These are phyloP conservation scores for Ailurus styani DNA, from an alignment of 2,113 vertebrate genomes.

Conservation along the genomic window DNA sequence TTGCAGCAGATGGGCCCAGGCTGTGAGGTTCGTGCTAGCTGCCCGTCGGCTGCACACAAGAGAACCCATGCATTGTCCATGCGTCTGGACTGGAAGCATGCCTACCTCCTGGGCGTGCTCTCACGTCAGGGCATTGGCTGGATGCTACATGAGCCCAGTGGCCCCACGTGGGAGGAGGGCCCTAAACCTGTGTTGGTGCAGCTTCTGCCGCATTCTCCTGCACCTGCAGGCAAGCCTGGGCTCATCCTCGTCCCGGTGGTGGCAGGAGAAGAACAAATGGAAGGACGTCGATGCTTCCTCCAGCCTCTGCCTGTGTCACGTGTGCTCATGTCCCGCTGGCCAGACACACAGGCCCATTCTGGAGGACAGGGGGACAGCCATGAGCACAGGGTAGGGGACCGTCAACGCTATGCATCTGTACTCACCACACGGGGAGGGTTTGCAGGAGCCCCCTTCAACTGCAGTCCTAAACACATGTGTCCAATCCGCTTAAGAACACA, in stretches of 20 bases:
- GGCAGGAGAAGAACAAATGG: not conserved
- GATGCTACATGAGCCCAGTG: not conserved
- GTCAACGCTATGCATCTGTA: fast-evolving
- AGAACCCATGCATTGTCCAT: not conserved
- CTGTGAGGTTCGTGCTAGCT: not conserved
- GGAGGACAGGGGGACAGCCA: not conserved
- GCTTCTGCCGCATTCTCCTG: not conserved
- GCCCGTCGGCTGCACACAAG: fast-evolving
- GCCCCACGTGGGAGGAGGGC: not conserved
- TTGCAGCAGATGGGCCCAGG: fast-evolving
- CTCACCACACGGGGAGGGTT: not conserved
- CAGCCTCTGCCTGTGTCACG: not conserved
- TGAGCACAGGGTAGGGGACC: not conserved
- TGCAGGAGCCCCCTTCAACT: not conserved
- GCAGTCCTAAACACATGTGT: fast-evolving
- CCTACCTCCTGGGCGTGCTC: not conserved
- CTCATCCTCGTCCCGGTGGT: not conserved
- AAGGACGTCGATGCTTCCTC: not conserved
- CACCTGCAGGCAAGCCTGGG: not conserved
- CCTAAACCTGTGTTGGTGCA: not conserved
- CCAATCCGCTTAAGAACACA: too few relatives aligned
- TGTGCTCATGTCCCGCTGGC: not conserved
- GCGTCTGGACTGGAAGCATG: not conserved
- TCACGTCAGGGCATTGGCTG: not conserved
- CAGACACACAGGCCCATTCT: not conserved